Conservation (phyloP, 2,113 vertebrate species). For the Octodon degus region DNA sequence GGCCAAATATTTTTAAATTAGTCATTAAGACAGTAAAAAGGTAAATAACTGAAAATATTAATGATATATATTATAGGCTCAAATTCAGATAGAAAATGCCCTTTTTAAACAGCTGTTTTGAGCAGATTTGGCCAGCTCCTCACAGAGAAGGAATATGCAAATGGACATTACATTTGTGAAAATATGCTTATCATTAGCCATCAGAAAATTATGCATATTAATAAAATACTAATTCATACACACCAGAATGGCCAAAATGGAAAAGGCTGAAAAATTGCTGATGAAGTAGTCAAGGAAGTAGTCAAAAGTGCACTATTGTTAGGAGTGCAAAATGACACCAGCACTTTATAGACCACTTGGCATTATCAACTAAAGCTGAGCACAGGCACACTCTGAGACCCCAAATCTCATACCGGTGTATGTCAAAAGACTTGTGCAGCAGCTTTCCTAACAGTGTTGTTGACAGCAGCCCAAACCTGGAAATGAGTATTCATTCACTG, state of each 20-base stretch:
- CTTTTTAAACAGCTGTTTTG: background rate
- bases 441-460: background rate
- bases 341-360: background rate
- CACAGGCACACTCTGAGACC: background rate
- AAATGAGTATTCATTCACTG: background rate
- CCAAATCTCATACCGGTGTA: background rate
- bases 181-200: background rate
- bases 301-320: background rate
- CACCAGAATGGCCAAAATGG: background rate
- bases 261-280: background rate
- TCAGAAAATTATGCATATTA: slow-evolving; percentile 1
- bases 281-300: background rate
- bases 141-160: background rate
- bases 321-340: background rate
- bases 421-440: background rate
- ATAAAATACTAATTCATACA: background rate
- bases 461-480: background rate
- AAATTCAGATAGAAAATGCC: background rate
- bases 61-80: background rate
- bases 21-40: background rate
- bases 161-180: background rate
- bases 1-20: background rate
- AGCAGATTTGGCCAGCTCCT: background rate
- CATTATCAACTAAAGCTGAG: background rate
- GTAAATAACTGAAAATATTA: background rate